Conservation (phyloP, 2,797 vertebrate species). For the Sebastes cheni region DNA sequence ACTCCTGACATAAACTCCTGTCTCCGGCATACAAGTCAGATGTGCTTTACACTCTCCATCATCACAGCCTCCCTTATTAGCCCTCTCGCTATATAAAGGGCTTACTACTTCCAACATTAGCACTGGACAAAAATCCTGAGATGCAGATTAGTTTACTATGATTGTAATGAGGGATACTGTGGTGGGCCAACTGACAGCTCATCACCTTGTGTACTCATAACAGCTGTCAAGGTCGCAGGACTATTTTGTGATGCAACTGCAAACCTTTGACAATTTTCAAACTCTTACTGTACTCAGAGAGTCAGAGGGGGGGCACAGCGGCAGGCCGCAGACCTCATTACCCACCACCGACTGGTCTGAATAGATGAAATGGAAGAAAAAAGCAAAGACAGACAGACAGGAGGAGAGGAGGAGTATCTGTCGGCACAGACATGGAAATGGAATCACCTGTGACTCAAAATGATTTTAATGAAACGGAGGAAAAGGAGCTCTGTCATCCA, state of each 20-base stretch:
- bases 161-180: too few species aligned
- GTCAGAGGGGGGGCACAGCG: neutral
- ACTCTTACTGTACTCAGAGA: neutral
- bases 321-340: conserved; percentile 48
- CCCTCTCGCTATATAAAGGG: neutral
- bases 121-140: too few species aligned
- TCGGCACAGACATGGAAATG: conserved; percentile 62
- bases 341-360: conserved; percentile 25
- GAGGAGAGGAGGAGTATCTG: conserved; percentile 69
- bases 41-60: too few species aligned
- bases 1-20: too few species aligned
- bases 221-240: neutral
- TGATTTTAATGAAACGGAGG: conserved; percentile 42
- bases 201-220: neutral
- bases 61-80: accelerated
- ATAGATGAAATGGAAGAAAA: conserved; percentile 26
- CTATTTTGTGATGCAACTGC: neutral
- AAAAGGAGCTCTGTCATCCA: neutral
- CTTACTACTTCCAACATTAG: neutral
- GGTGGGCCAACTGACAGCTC: accelerated
- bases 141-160: too few species aligned
- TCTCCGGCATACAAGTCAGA: too few species aligned
- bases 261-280: conserved; percentile 3
- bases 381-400: neutral
- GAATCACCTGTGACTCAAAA: conserved; percentile 86